phyloP scores from a whole-genome alignment of 2,888 invertebrate genomes.

The Scelioninae gen. 1 region DNA sequence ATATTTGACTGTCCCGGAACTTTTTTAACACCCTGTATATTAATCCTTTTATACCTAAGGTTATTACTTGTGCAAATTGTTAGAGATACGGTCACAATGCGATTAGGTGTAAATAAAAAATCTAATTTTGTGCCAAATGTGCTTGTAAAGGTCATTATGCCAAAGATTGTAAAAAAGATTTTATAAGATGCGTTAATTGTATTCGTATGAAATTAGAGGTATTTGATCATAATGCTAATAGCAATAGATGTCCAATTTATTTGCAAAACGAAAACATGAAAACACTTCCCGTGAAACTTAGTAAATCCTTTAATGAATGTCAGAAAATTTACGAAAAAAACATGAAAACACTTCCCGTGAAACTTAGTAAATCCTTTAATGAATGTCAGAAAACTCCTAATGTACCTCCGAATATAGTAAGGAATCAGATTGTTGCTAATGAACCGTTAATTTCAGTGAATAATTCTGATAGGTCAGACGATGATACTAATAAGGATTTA shows the following conservation, averaged over 20 bases:
- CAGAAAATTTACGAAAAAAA: not conserved
- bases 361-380: too few species aligned
- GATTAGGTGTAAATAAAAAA: not conserved
- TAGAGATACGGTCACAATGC: constrained; percentile 5
- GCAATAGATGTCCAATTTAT: constrained; percentile 6
- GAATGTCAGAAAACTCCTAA: too few species aligned
- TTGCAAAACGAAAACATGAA: too few species aligned
- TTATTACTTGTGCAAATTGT: not conserved
- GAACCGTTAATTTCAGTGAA: too few species aligned
- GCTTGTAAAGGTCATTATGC: not conserved
- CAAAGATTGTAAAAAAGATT: constrained; percentile 2
- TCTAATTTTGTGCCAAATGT: constrained; percentile 2
- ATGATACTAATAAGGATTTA: too few species aligned
- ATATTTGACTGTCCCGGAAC: too few species aligned
- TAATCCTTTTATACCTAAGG: constrained; percentile 10
- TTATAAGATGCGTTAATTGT: not conserved
- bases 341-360: not conserved
- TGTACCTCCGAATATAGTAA: too few species aligned
- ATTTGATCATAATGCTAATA: not conserved
- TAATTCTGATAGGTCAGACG: too few species aligned
- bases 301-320: too few species aligned
- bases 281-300: too few species aligned
- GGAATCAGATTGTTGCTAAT: too few species aligned
- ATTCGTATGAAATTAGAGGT: not conserved
- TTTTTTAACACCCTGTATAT: too few species aligned